Percentiles rank a stretch among this genome's conserved stretches.
These are phyloP conservation scores for Muscidifurax raptorellus DNA, from an alignment of 1,140 invertebrate species.

Conservation along the genomic window DNA sequence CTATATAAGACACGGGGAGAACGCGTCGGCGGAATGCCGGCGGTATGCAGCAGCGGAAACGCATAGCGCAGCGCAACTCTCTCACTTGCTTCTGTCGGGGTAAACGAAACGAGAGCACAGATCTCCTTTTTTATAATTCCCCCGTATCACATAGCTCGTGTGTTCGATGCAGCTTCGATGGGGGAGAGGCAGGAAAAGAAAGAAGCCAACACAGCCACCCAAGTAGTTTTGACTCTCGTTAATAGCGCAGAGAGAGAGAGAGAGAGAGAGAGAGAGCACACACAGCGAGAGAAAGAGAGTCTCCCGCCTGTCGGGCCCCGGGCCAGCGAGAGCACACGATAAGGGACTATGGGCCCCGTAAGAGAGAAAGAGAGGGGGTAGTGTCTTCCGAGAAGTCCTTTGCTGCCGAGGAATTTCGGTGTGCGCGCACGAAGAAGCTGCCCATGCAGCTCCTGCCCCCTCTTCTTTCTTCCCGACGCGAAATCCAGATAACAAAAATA, in stretches of 20 bases:
- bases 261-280: slow-evolving; percentile 5
- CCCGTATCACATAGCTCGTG: not conserved
- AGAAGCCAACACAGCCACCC: slow-evolving; percentile 62
- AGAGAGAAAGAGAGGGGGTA: not conserved
- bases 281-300: not conserved
- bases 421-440: slow-evolving; percentile 25
- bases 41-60: not conserved
- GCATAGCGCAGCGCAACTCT: not conserved
- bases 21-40: not conserved
- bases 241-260: slow-evolving; percentile 55
- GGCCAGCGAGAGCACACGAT: slow-evolving; percentile 6
- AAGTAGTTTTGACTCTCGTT: slow-evolving; percentile 69
- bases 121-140: not conserved
- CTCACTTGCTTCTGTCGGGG: not conserved
- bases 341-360: not conserved
- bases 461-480: slow-evolving; percentile 10
- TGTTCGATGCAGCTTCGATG: not conserved
- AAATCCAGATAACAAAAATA: slow-evolving; percentile 52
- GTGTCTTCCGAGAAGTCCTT: slow-evolving; percentile 48
- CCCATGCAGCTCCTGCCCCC: not conserved
- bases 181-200: slow-evolving; percentile 40
- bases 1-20: too few species aligned
- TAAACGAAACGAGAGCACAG: slow-evolving; percentile 35
- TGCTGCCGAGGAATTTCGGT: slow-evolving; percentile 44
- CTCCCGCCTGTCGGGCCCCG: not conserved